These are phyloP conservation scores for Rhogogaster chlorosoma DNA, from an alignment of 2,888 invertebrate species.

Conservation along the genomic window DNA sequence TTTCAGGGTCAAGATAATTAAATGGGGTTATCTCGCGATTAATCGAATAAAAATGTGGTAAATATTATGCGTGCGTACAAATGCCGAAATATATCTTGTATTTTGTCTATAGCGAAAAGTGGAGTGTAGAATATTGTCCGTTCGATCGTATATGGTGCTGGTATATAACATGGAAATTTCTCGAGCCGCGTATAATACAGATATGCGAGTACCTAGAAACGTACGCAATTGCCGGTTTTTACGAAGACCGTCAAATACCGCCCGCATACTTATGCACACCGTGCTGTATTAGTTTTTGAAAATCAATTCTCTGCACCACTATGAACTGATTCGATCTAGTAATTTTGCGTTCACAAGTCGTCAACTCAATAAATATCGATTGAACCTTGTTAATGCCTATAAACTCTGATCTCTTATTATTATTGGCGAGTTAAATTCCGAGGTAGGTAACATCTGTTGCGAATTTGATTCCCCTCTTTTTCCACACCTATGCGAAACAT, in stretches of 20 bases:
- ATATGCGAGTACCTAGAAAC: too few species aligned
- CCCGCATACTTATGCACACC: not conserved
- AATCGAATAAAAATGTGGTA: not conserved
- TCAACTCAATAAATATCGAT: constrained; percentile 72
- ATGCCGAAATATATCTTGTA: not conserved
- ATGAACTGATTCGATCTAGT: constrained; percentile 65
- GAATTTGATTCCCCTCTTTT: not conserved
- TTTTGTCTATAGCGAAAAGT: not conserved
- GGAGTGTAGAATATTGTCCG: not conserved
- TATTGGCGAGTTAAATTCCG: constrained; percentile 2
- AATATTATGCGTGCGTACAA: not conserved
- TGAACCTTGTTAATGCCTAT: constrained; percentile 71
- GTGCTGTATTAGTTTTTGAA: not conserved
- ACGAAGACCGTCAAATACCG: too few species aligned
- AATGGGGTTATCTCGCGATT: not conserved
- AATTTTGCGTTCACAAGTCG: constrained; percentile 70
- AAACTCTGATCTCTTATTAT: constrained; percentile 63
- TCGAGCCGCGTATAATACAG: too few species aligned
- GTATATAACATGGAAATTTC: not conserved
- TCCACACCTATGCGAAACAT: not conserved
- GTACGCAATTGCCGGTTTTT: too few species aligned
- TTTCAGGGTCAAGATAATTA: not conserved
- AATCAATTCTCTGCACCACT: constrained; percentile 27
- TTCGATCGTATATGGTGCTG: not conserved
- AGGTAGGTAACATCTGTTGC: not conserved